These are phyloP conservation scores for Psix sp. DNA, from an alignment of 1,140 invertebrate species.

Conservation along the genomic window DNA sequence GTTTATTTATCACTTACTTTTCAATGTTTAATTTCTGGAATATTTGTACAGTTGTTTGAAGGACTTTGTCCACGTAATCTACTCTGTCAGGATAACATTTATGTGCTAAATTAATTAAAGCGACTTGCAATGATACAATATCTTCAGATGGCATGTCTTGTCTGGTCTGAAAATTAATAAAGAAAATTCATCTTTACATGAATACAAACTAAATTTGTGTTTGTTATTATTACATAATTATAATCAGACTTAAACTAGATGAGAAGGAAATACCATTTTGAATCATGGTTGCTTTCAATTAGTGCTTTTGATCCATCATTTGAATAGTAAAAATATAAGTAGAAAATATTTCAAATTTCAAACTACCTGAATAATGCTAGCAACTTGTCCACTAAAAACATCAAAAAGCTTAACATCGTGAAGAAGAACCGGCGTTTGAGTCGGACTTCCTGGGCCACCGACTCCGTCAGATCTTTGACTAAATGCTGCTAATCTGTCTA, in stretches of 20 bases:
- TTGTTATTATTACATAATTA: slow-evolving; percentile 2
- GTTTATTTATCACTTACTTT: slow-evolving; percentile 79
- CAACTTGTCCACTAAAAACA: slow-evolving; percentile 98
- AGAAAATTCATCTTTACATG: not conserved
- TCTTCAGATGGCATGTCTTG: slow-evolving; percentile 97
- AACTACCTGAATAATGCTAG: slow-evolving; percentile 92
- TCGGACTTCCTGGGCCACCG: slow-evolving; percentile 74
- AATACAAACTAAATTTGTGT: slow-evolving; percentile 1
- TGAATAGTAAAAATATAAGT: slow-evolving; percentile 21
- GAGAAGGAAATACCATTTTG: slow-evolving; percentile 61
- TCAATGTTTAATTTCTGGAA: slow-evolving; percentile 87
- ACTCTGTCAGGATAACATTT: slow-evolving; percentile 97
- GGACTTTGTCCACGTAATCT: slow-evolving; percentile 96
- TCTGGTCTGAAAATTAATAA: slow-evolving; percentile 81
- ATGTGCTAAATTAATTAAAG: slow-evolving; percentile 94
- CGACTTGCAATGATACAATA: slow-evolving; percentile 96
- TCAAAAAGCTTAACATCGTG: slow-evolving; percentile 96
- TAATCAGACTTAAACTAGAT: slow-evolving; percentile 75
- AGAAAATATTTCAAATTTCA: slow-evolving; percentile 14
- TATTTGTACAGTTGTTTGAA: slow-evolving; percentile 92
- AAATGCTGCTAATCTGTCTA: slow-evolving; percentile 92
- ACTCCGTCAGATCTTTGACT: slow-evolving; percentile 85
- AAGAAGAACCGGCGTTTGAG: slow-evolving; percentile 83
- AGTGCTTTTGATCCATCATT: slow-evolving; percentile 68
- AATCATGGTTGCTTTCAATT: slow-evolving; percentile 61